phyloP scores from a whole-genome alignment of 1,140 invertebrate species.

The Papilio xuthus region DNA sequence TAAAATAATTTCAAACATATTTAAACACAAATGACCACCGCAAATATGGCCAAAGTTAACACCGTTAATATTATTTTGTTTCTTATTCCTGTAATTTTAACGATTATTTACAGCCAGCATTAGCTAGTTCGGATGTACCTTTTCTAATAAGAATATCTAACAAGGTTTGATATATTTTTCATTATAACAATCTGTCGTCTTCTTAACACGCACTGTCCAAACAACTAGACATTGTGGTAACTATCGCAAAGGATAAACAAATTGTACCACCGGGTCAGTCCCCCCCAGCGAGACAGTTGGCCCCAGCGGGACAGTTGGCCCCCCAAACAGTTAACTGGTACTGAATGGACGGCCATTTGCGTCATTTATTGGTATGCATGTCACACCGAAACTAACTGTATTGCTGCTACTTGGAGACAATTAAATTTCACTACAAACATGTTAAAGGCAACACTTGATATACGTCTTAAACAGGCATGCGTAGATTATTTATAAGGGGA shows the following conservation, averaged over 20 bases:
- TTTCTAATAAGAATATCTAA: conserved; percentile 1
- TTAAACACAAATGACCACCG: background rate
- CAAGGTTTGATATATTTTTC: background rate
- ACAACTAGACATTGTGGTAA: conserved; percentile 14
- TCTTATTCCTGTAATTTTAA: background rate
- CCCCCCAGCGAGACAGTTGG: conserved; percentile 7
- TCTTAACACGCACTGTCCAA: conserved; percentile 19
- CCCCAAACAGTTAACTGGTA: conserved; percentile 46
- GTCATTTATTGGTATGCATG: conserved; percentile 49
- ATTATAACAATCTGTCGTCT: background rate
- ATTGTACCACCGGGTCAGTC: conserved; percentile 9
- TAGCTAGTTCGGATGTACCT: too few species aligned
- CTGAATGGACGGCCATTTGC: conserved; percentile 44
- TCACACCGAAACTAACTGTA: conserved; percentile 40
- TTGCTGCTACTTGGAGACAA: background rate
- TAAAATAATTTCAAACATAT: background rate
- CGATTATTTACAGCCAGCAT: background rate
- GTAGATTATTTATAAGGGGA: too few species aligned
- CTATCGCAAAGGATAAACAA: conserved; percentile 23
- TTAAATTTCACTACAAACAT: background rate
- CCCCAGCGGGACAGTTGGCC: conserved; percentile 10
- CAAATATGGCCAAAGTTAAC: background rate
- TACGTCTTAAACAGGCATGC: background rate
- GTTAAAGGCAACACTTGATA: background rate
- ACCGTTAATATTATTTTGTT: background rate